These are phyloP conservation scores for Dryoscopus gambensis DNA, from an alignment of 2,113 vertebrate species.

Conservation along the genomic window DNA sequence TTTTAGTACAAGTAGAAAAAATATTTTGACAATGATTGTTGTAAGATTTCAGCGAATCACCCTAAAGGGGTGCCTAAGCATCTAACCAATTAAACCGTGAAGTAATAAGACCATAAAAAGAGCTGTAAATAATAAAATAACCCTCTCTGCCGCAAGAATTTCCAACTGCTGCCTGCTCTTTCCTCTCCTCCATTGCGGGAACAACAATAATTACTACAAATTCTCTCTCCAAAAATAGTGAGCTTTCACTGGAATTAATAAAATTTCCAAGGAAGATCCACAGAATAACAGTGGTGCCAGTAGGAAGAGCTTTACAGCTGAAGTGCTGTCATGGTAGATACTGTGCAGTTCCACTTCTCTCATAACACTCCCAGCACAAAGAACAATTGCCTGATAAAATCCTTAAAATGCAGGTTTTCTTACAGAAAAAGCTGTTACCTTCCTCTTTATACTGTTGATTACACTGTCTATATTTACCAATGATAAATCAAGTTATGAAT, in stretches of 20 bases:
- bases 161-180: no score
- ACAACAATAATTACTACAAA: no score
- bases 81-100: no score
- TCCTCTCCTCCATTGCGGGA: no score
- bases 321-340: neutral
- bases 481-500: neutral
- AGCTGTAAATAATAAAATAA: no score
- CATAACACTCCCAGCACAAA: neutral
- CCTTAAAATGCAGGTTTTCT: neutral
- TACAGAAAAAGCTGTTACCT: neutral
- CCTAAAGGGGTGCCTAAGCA: no score
- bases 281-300: neutral
- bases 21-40: no score
- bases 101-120: no score
- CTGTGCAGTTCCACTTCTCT: neutral
- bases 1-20: no score
- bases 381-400: neutral
- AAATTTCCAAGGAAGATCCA: neutral
- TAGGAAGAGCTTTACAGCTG: neutral
- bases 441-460: neutral
- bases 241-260: neutral
- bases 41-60: no score
- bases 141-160: no score
- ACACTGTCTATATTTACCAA: neutral
- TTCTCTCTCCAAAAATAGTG: neutral